phyloP scores from a whole-genome alignment of 2,888 invertebrate species.

The Boloria euphrosyne region DNA sequence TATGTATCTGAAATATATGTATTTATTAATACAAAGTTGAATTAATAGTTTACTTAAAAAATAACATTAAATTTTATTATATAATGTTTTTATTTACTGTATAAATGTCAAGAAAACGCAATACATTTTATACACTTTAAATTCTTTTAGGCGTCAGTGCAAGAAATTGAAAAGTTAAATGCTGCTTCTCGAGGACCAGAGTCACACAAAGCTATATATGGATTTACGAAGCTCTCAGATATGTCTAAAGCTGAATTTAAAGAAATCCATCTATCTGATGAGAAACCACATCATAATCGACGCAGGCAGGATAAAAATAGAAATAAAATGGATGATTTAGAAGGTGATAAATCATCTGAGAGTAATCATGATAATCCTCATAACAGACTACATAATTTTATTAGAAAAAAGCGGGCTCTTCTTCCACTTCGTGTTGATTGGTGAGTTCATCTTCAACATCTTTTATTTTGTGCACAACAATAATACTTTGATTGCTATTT shows the following conservation, averaged over 20 bases:
- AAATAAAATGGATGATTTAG: slow-evolving; percentile 42
- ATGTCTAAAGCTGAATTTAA: slow-evolving; percentile 84
- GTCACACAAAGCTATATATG: slow-evolving; percentile 75
- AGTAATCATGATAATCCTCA: slow-evolving; percentile 21
- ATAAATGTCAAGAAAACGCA: too few relatives aligned
- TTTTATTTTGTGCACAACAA: neutral
- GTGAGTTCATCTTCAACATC: slow-evolving; percentile 56
- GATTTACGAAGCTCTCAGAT: slow-evolving; percentile 84
- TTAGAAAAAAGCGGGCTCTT: slow-evolving; percentile 57
- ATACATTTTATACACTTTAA: too few relatives aligned
- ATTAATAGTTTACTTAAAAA: too few relatives aligned
- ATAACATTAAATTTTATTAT: too few relatives aligned
- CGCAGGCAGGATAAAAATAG: slow-evolving; percentile 54
- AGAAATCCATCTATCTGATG: slow-evolving; percentile 72
- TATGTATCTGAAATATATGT: too few relatives aligned
- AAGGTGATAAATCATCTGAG: slow-evolving; percentile 5
- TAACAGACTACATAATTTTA: slow-evolving; percentile 45
- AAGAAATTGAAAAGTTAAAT: slow-evolving; percentile 76
- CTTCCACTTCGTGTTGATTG: slow-evolving; percentile 81
- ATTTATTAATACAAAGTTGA: too few relatives aligned
- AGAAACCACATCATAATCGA: slow-evolving; percentile 45
- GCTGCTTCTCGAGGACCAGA: slow-evolving; percentile 63
- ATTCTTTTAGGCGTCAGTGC: slow-evolving; percentile 68
- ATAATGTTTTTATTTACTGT: too few relatives aligned
- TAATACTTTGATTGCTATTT: too few relatives aligned